Percentiles rank a stretch among this genome's conserved stretches.
Evolutionary conservation across 2,888 invertebrate genomes (phyloP).

Genomic region (Tetranychus piercei): DNA sequence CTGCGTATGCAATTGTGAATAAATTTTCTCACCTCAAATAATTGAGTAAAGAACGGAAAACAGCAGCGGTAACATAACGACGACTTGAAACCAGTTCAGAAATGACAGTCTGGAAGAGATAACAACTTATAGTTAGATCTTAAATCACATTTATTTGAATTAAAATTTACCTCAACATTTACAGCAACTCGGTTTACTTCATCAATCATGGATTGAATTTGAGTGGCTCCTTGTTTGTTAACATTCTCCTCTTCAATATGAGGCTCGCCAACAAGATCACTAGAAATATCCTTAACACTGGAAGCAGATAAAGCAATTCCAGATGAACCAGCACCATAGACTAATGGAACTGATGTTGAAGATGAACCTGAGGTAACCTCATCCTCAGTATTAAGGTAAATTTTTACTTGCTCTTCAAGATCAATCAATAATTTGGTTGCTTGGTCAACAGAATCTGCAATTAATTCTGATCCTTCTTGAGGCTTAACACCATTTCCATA

Average conservation of each 20-base stretch:
- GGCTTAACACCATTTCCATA: background rate
- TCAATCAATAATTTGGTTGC: conserved; percentile 21
- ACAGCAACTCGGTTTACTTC: background rate
- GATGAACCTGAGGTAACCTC: background rate
- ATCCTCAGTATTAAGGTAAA: conserved; percentile 8
- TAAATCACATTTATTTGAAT: background rate
- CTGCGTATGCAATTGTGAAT: no score
- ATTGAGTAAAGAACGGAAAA: conserved; percentile 20
- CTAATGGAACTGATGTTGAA: background rate
- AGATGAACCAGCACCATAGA: background rate
- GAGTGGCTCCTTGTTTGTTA: conserved; percentile 13
- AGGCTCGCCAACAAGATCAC: conserved; percentile 15
- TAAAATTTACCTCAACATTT: background rate
- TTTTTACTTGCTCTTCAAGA: conserved; percentile 17
- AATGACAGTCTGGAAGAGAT: conserved; percentile 15
- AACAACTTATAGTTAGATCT: background rate
- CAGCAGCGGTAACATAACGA: conserved; percentile 17
- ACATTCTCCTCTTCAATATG: background rate
- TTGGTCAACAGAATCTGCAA: conserved; percentile 14
- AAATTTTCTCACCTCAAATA: conserved; percentile 12
- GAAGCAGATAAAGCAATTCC: no score
- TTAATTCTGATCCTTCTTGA: background rate
- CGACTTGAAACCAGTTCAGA: conserved; percentile 18
- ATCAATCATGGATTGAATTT: conserved; percentile 11
- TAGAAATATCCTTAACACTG: conserved; percentile 9